phyloP scores from a whole-genome alignment of 2,797 vertebrate genomes.

The Sebastes taczanowskii region DNA sequence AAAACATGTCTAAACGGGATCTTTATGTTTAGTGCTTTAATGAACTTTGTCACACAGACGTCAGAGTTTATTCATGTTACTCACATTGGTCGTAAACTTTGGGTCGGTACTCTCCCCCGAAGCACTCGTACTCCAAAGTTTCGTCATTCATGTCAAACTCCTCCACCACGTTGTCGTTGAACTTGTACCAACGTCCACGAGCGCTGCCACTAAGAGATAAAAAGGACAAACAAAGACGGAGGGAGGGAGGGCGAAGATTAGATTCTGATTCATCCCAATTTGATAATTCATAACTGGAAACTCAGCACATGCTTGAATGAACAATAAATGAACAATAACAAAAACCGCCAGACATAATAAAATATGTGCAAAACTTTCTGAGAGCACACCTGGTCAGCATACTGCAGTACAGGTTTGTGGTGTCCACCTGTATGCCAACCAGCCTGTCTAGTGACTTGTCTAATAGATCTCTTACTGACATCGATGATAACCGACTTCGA shows the following conservation, averaged over 20 bases:
- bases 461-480: neutral
- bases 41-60: neutral
- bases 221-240: neutral
- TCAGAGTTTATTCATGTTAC: slow-evolving; percentile 33
- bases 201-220: slow-evolving; percentile 83
- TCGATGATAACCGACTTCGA: neutral
- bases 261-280: neutral
- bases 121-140: slow-evolving; percentile 97
- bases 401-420: neutral
- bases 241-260: neutral
- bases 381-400: neutral
- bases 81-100: slow-evolving; percentile 99
- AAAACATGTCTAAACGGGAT: neutral
- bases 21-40: neutral
- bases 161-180: slow-evolving; percentile 97
- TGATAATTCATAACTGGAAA: neutral
- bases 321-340: neutral
- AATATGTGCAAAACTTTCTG: neutral
- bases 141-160: slow-evolving; percentile 98
- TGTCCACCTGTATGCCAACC: neutral
- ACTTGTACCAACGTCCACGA: slow-evolving; percentile 97
- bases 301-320: neutral
- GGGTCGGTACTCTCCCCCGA: slow-evolving; percentile 97
- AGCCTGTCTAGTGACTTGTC: neutral
- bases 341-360: neutral